Evolutionary conservation across 2,888 invertebrate genomes (phyloP).

Genomic region (Drosophila meridionalis): DNA sequence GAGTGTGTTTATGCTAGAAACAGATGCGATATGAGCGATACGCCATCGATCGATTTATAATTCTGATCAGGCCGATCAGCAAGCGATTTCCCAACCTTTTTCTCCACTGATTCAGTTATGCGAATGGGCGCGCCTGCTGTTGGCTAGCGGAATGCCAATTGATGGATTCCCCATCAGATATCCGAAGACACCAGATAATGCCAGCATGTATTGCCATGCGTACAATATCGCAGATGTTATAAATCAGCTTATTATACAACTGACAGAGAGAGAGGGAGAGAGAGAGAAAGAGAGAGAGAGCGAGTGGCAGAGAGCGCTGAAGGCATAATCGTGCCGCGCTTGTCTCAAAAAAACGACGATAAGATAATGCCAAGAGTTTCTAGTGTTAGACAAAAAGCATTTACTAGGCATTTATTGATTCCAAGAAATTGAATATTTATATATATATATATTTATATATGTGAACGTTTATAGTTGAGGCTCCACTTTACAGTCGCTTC

Average conservation of each 20-base stretch:
- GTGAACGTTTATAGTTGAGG: constrained; percentile 13
- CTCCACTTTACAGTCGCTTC: neutral
- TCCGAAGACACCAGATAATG: constrained; percentile 22
- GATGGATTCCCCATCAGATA: constrained; percentile 2
- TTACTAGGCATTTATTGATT: constrained; percentile 34
- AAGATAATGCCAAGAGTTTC: constrained; percentile 56
- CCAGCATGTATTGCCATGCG: constrained; percentile 1
- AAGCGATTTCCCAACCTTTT: neutral
- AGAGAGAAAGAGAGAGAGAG: neutral
- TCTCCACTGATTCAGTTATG: neutral
- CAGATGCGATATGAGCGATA: constrained; percentile 26
- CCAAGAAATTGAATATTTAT: constrained; percentile 29
- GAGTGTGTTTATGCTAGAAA: constrained; percentile 4
- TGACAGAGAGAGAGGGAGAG: neutral
- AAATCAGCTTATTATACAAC: constrained; percentile 4
- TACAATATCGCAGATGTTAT: neutral
- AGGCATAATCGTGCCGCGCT: constrained; percentile 3
- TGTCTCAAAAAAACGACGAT: constrained; percentile 33
- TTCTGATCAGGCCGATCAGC: constrained; percentile 26
- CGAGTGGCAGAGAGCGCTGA: neutral
- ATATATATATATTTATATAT: neutral
- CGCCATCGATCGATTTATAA: constrained; percentile 50
- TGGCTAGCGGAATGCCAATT: constrained; percentile 27
- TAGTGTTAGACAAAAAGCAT: constrained; percentile 52
- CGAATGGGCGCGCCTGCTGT: constrained; percentile 19